These are phyloP conservation scores for Cotesia chilonis DNA, from an alignment of 1,140 invertebrate genomes.

Conservation along the genomic window DNA sequence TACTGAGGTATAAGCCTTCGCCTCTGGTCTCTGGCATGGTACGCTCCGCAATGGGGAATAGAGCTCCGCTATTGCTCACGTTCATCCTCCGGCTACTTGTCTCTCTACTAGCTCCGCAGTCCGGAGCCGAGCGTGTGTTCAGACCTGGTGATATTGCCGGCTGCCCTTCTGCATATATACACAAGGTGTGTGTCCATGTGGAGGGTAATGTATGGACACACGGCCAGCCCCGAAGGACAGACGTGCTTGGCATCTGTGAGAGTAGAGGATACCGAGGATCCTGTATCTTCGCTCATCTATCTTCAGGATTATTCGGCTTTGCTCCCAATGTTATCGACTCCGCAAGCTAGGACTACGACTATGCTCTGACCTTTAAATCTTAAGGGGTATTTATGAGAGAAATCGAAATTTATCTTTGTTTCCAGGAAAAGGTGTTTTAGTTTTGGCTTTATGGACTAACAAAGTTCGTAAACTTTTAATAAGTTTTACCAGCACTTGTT, in stretches of 20 bases:
- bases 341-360: not conserved
- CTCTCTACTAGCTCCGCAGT: constrained; percentile 24
- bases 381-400: too few relatives aligned
- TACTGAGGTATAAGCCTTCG: constrained; percentile 26
- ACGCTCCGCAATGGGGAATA: not conserved
- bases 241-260: constrained; percentile 63
- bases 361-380: not conserved
- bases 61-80: not conserved
- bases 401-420: too few relatives aligned
- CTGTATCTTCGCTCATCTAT: constrained; percentile 12
- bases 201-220: constrained; percentile 29
- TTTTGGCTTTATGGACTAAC: too few relatives aligned
- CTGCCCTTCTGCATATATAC: constrained; percentile 12
- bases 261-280: constrained; percentile 47
- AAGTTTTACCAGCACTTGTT: too few relatives aligned
- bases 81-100: not conserved
- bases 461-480: too few relatives aligned
- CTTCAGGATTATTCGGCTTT: constrained; percentile 26
- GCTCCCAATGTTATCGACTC: constrained; percentile 7
- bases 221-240: constrained; percentile 58
- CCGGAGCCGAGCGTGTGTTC: constrained; percentile 15
- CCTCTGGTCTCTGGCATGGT: not conserved
- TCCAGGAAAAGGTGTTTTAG: too few relatives aligned
- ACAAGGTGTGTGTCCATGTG: constrained; percentile 34
- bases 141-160: constrained; percentile 27